Conservation (phyloP, 2,113 vertebrate genomes). For the Hyperoodon ampullatus region DNA sequence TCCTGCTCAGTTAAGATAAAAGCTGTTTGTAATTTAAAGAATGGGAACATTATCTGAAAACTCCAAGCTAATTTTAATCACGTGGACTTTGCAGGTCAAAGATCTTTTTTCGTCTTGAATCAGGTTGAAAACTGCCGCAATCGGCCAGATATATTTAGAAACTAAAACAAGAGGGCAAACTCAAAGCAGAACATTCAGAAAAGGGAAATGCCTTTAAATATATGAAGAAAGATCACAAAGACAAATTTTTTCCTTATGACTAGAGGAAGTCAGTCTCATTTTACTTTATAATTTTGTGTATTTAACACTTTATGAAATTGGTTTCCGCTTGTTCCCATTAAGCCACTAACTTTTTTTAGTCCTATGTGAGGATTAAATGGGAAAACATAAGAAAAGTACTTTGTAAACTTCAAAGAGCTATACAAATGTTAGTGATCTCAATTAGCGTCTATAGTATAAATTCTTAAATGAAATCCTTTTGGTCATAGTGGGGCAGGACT, state of each 20-base stretch:
- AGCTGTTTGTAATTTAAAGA: background rate
- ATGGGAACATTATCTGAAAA: conserved; percentile 14
- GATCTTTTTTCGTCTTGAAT: background rate
- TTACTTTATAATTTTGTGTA: conserved; percentile 67
- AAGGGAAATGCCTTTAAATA: background rate
- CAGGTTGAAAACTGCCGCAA: background rate
- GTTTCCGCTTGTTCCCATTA: conserved; percentile 39
- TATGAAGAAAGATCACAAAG: background rate
- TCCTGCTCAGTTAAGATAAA: conserved; percentile 46
- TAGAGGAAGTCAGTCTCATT: conserved; percentile 49
- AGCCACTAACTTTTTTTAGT: conserved; percentile 19
- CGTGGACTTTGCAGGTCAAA: background rate
- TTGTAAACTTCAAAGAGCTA: background rate
- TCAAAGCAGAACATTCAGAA: background rate
- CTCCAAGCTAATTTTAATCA: conserved; percentile 41
- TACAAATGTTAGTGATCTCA: conserved; percentile 50
- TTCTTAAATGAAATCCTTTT: background rate
- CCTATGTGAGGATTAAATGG: conserved; percentile 58
- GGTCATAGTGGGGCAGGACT: background rate
- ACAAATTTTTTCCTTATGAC: background rate
- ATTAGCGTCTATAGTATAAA: background rate
- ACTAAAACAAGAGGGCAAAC: background rate
- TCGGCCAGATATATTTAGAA: background rate
- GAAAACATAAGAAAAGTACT: conserved; percentile 49
- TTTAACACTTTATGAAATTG: conserved; percentile 59